These are phyloP conservation scores for Alligator sinensis DNA, from an alignment of 2,113 vertebrate genomes.

Conservation along the genomic window DNA sequence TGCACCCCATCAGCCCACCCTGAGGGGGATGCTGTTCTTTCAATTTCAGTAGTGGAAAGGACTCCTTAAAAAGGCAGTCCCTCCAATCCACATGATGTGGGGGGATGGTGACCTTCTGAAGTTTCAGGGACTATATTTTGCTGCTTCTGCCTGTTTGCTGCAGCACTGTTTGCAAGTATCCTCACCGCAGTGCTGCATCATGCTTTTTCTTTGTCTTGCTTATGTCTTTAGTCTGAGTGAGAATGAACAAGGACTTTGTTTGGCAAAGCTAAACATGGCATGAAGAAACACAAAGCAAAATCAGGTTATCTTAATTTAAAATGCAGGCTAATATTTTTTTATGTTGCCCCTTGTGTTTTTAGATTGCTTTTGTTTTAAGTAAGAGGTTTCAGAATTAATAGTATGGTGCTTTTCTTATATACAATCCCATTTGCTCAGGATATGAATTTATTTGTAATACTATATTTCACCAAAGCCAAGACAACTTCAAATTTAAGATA, in stretches of 20 bases:
- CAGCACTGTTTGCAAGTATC: not conserved
- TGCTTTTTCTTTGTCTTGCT: rapidly evolving
- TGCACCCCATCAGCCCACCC: too few relatives aligned
- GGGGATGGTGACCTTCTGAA: not conserved
- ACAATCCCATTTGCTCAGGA: not conserved
- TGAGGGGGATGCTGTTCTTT: too few relatives aligned
- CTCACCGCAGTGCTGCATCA: rapidly evolving
- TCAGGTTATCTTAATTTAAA: not conserved
- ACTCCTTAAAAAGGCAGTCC: too few relatives aligned
- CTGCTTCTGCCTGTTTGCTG: not conserved
- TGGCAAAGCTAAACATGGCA: not conserved
- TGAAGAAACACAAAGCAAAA: not conserved
- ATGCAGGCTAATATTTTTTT: not conserved
- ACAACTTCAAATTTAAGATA: too few relatives aligned
- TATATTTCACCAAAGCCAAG: too few relatives aligned
- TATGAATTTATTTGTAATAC: not conserved
- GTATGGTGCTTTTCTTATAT: not conserved
- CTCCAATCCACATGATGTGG: not conserved
- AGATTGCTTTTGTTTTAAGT: not conserved
- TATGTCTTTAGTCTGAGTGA: not conserved
- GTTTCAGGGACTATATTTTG: rapidly evolving
- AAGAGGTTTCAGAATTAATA: not conserved
- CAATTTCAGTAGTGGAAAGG: not conserved
- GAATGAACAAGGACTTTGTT: not conserved
- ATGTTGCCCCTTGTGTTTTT: not conserved